Base-by-base conservation (phyloP, 2,888 invertebrate genomes). In the Nezara viridula region DNA sequence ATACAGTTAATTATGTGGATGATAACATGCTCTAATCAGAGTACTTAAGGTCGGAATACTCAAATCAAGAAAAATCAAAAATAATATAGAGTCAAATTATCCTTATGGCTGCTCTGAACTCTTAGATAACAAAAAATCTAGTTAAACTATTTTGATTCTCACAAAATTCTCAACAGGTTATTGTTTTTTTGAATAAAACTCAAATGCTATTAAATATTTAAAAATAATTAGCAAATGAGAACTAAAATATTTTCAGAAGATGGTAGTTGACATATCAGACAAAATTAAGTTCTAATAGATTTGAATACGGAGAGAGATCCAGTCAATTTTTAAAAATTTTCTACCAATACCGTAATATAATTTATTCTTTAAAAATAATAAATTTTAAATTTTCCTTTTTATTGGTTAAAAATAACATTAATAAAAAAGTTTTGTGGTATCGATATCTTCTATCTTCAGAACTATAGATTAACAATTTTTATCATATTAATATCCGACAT, bases 221-320 rank as follows among this genome's bases (percentile, higher is more conserved):
- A 73, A 37, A 73, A 37, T 73, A 32, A 37, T 37, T 37, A 73
- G 37, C 16, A 37, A 60, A 73, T 73, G 27, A 37, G 21, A 37
- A 37, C 7, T 73, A 0, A 73, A 27, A 73, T 37, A 37, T 37
- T 73, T 73, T 37, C 1, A 21, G 32, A 37, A 24, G 66, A 37
- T 37, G 66, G 66, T 73, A 73, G 66, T 73, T 37, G 32, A 37
- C 66, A 73, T 73, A 37, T 73, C 66, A 73, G 66, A 73, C 19
- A 37, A 73, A 37, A 14, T n/a, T 32, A 73, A 73, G 32, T 37
- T 37, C 19, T 14, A 37, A 73, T 37, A 1, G 21, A 66, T 37
- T 37, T 73, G 21, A 73, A 3, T 37, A 2, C 32, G 4, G 37
- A 37, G 21, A 37, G 9, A 27, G 19, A 14, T 37, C 7, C 5